Percentiles rank a stretch among this genome's conserved stretches.
Conservation (phyloP, 2,113 vertebrate genomes). For the cattle (Bos taurus) region DNA sequence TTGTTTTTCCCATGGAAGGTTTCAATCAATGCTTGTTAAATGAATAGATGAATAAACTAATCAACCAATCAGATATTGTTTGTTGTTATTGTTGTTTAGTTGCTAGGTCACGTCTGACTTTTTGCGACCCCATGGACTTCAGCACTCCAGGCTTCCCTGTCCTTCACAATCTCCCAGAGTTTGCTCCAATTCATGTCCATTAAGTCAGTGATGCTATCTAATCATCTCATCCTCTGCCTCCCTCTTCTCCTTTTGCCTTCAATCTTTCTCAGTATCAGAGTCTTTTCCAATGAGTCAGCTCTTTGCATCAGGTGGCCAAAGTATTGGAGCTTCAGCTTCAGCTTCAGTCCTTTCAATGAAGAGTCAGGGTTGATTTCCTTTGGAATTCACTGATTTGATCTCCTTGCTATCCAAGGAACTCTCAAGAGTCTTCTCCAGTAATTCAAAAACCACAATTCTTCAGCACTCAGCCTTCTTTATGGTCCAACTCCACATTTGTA, state of each 20-base stretch:
- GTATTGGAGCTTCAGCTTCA: background rate
- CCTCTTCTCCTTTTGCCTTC: background rate
- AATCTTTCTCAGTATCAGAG: background rate
- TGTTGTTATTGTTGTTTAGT: background rate
- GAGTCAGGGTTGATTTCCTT: background rate
- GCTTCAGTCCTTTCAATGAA: background rate
- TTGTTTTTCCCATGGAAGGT: background rate
- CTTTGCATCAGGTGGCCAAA: background rate
- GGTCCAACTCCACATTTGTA: background rate
- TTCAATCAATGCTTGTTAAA: slow-evolving; percentile 1
- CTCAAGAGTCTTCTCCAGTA: background rate
- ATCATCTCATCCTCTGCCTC: background rate
- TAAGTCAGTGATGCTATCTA: background rate
- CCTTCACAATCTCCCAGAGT: background rate
- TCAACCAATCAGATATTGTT: background rate
- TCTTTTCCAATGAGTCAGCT: background rate
- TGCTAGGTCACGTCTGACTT: background rate
- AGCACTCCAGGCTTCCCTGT: background rate
- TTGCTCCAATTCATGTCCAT: background rate
- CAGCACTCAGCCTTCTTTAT: background rate
- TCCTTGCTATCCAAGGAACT: background rate
- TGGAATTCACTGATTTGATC: background rate
- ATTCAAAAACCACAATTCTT: rapidly evolving
- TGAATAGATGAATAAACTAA: background rate
- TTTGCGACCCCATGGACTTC: background rate